These are phyloP conservation scores for Meteorus cinctellus DNA, from an alignment of 2,888 invertebrate species.

Conservation along the genomic window DNA sequence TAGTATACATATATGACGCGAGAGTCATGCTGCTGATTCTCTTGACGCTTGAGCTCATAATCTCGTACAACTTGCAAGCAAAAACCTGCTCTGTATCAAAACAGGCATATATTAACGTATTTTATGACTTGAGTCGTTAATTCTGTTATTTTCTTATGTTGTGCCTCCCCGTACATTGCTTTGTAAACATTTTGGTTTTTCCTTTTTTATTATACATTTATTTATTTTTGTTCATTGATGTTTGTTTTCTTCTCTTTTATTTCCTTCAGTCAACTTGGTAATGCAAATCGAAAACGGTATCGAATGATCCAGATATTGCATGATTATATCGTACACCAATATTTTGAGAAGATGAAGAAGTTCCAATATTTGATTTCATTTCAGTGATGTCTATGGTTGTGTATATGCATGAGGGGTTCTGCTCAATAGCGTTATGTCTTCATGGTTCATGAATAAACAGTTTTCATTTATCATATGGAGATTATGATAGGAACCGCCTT, in stretches of 20 bases:
- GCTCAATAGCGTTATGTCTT: neutral
- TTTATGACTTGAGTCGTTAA: constrained; percentile 17
- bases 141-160: constrained; percentile 16
- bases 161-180: neutral
- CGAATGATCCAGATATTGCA: neutral
- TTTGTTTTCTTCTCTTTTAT: neutral
- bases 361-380: neutral
- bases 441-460: constrained; percentile 63
- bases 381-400: neutral
- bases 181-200: neutral
- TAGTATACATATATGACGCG: neutral
- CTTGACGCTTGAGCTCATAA: constrained; percentile 29
- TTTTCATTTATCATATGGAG: constrained; percentile 67
- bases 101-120: constrained; percentile 15
- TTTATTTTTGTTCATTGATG: neutral
- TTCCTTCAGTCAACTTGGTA: neutral
- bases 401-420: constrained; percentile 1
- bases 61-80: constrained; percentile 12
- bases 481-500: constrained; percentile 66
- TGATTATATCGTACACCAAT: constrained; percentile 37
- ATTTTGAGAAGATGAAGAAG: neutral
- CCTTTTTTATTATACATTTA: neutral
- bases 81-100: constrained; percentile 25
- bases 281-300: neutral
- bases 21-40: constrained; percentile 21